Evolutionary conservation across 1,140 invertebrate species (phyloP).

Genomic region (Hycleus cichorii): DNA sequence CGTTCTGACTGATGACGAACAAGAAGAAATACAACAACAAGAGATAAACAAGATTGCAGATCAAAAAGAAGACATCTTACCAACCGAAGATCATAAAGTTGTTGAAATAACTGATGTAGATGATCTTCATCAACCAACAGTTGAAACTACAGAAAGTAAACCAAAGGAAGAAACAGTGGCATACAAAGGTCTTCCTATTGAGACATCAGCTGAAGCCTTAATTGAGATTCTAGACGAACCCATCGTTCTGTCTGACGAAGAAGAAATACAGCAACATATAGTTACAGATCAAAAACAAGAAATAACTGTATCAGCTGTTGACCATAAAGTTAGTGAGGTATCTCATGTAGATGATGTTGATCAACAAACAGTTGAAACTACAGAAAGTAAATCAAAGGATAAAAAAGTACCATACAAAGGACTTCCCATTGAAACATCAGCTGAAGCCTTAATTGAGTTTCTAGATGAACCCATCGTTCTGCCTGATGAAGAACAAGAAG

Average conservation of each 20-base stretch:
- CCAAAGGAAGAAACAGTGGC: conserved; percentile 10
- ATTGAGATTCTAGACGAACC: conserved; percentile 45
- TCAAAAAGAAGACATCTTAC: not conserved
- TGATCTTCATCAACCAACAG: not conserved
- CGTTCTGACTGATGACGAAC: conserved; percentile 21
- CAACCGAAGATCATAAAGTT: not conserved
- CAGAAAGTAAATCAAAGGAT: not conserved
- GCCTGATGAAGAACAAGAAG: conserved; percentile 5
- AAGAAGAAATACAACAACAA: conserved; percentile 37
- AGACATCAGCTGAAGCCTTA: conserved; percentile 44
- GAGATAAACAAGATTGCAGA: conserved; percentile 10
- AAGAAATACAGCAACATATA: too few relatives aligned
- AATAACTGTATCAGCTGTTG: not conserved
- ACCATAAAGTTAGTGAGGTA: too few relatives aligned
- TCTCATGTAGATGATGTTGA: too few relatives aligned
- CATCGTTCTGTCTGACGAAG: conserved; percentile 30
- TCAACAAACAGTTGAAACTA: not conserved
- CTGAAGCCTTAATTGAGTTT: conserved; percentile 37
- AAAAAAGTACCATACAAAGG: conserved; percentile 36
- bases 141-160: not conserved
- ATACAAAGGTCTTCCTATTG: conserved; percentile 43
- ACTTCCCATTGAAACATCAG: conserved; percentile 42
- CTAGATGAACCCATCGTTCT: conserved; percentile 41
- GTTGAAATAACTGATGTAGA: conserved; percentile 28
- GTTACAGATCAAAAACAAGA: not conserved